phyloP scores from a whole-genome alignment of 2,113 vertebrate species.

The human (Homo sapiens) region DNA sequence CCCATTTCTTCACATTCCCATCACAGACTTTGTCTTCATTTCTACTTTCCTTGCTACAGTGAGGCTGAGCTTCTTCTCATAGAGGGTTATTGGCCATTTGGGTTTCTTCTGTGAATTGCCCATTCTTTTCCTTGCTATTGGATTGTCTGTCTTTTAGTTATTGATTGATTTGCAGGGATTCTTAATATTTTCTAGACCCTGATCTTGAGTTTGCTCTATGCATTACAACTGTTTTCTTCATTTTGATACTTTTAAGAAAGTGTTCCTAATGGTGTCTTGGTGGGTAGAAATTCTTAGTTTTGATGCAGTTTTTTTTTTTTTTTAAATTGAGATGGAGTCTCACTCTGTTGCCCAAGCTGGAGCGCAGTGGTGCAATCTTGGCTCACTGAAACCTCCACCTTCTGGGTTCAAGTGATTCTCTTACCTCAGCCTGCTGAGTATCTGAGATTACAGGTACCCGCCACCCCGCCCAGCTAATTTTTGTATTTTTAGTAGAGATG shows the following conservation, averaged over 20 bases:
- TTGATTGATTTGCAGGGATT: neutral
- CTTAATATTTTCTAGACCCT: neutral
- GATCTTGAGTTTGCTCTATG: neutral
- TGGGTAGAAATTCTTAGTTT: neutral
- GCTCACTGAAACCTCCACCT: no score
- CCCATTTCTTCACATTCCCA: neutral
- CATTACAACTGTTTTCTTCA: neutral
- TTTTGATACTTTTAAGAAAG: neutral
- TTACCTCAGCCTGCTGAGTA: no score
- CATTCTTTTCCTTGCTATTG: neutral
- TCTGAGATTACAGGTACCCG: no score
- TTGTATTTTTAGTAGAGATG: no score
- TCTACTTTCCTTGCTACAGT: no score
- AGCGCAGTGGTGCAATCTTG: no score
- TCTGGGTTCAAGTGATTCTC: no score
- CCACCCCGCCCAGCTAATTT: no score
- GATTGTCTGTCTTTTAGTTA: neutral
- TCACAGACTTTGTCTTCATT: neutral
- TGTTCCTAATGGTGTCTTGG: neutral
- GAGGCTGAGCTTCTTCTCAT: neutral
- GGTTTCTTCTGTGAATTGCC: neutral
- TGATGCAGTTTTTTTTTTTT: neutral
- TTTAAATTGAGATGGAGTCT: neutral
- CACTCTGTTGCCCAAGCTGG: no score
- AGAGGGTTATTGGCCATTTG: neutral